Evolutionary conservation across 2,797 vertebrate genomes (phyloP).

Genomic region (Pseudomugil tenellus): DNA sequence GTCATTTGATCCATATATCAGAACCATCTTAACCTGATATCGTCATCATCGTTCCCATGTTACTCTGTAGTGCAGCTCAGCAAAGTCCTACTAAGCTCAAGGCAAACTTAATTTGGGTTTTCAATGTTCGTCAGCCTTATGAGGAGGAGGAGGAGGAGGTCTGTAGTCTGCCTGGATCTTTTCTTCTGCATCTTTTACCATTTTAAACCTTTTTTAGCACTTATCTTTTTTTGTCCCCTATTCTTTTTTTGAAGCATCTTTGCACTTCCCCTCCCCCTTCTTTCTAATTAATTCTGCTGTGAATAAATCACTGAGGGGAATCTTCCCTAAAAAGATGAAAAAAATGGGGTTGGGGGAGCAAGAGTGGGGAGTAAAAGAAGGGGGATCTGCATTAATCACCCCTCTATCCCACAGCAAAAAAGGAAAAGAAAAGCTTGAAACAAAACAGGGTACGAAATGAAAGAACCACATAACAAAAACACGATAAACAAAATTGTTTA

Average conservation of each 20-base stretch:
- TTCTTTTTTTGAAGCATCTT: constrained; percentile 52
- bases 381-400: constrained; percentile 75
- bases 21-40: constrained; percentile 47
- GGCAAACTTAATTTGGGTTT: constrained; percentile 52
- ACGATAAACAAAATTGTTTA: constrained; percentile 78
- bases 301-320: constrained; percentile 73
- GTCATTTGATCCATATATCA: constrained; percentile 39
- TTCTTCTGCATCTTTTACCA: not conserved
- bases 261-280: constrained; percentile 13
- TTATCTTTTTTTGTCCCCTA: constrained; percentile 1
- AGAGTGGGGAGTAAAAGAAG: constrained; percentile 39
- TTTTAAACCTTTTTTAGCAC: constrained; percentile 19
- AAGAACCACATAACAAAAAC: constrained; percentile 68
- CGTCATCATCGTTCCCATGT: constrained; percentile 35
- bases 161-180: not conserved
- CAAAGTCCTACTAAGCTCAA: constrained; percentile 30
- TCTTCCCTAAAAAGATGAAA: constrained; percentile 72
- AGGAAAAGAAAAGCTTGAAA: constrained; percentile 47
- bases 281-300: constrained; percentile 76
- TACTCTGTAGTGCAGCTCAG: constrained; percentile 25
- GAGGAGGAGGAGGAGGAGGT: not conserved
- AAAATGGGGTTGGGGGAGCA: constrained; percentile 5
- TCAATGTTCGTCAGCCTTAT: constrained; percentile 47
- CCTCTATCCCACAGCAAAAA: constrained; percentile 53
- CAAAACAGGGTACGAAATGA: constrained; percentile 69